phyloP scores from a whole-genome alignment of 2,888 invertebrate genomes.

The Oscheius sp. region DNA sequence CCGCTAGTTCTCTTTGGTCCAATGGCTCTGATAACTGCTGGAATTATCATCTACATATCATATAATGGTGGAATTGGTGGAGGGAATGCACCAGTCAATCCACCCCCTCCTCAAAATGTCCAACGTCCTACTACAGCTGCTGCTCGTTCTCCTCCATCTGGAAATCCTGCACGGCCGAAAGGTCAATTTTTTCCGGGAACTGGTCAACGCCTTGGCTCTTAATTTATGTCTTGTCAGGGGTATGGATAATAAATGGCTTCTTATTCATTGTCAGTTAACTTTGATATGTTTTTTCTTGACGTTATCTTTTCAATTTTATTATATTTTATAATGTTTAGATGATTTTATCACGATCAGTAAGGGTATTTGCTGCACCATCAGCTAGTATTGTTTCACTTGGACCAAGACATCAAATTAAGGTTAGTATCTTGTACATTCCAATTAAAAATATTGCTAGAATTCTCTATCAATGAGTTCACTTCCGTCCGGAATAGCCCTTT shows the following conservation, averaged over 20 bases:
- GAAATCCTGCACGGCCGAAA: neutral
- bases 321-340: neutral
- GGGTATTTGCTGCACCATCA: neutral
- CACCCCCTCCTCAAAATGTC: slow-evolving; percentile 2
- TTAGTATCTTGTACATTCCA: neutral
- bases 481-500: slow-evolving; percentile 47
- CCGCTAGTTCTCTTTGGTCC: slow-evolving; percentile 44
- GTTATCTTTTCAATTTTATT: neutral
- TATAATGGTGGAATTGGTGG: slow-evolving; percentile 29
- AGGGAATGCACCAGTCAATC: neutral
- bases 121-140: neutral
- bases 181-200: slow-evolving; percentile 27
- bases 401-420: neutral
- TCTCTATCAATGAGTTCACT: slow-evolving; percentile 35
- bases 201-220: slow-evolving; percentile 40
- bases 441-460: neutral
- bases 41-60: slow-evolving; percentile 35
- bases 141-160: neutral
- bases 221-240: too few relatives aligned
- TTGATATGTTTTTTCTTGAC: neutral
- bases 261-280: slow-evolving; percentile 3
- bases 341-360: slow-evolving; percentile 4
- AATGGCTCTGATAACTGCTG: slow-evolving; percentile 36
- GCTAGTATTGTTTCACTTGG: neutral
- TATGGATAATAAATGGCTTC: too few relatives aligned